These are phyloP conservation scores for Xenops minutus DNA, from an alignment of 2,797 vertebrate species.

Conservation along the genomic window DNA sequence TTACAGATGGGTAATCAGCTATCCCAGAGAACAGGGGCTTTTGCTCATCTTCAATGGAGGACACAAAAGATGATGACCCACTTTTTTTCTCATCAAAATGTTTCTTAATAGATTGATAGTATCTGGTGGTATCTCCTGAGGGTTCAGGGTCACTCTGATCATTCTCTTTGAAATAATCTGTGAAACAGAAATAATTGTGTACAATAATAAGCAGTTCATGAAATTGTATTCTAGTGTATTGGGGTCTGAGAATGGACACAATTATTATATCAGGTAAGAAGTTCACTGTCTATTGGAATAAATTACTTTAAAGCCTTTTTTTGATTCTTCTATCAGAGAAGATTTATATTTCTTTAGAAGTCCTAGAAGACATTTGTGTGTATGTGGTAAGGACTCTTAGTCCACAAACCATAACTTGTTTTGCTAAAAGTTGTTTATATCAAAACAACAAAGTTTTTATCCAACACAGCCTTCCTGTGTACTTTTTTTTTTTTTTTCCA, in stretches of 20 bases:
- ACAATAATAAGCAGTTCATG: conserved; percentile 32
- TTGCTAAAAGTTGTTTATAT: neutral
- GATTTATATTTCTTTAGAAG: neutral
- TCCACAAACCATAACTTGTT: neutral
- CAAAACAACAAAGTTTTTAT: neutral
- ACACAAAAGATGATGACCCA: conserved; percentile 77
- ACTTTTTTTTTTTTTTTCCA: neutral
- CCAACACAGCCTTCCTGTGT: neutral
- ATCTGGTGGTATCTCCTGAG: conserved; percentile 76
- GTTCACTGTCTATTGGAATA: neutral
- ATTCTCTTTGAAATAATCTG: conserved; percentile 75
- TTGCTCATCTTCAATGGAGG: conserved; percentile 86
- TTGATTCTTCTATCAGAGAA: neutral
- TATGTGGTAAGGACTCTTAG: neutral
- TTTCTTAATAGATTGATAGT: conserved; percentile 82
- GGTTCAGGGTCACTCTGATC: conserved; percentile 76
- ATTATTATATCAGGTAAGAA: neutral
- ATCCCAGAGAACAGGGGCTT: conserved; percentile 85
- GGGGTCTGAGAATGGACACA: neutral
- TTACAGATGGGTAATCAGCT: conserved; percentile 77
- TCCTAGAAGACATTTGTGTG: neutral
- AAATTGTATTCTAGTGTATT: neutral
- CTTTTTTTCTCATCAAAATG: conserved; percentile 82
- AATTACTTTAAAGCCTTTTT: neutral
- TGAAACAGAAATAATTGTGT: conserved; percentile 49